Base-by-base conservation (phyloP, 2,113 vertebrate species). In the Fukomys damarensis region DNA sequence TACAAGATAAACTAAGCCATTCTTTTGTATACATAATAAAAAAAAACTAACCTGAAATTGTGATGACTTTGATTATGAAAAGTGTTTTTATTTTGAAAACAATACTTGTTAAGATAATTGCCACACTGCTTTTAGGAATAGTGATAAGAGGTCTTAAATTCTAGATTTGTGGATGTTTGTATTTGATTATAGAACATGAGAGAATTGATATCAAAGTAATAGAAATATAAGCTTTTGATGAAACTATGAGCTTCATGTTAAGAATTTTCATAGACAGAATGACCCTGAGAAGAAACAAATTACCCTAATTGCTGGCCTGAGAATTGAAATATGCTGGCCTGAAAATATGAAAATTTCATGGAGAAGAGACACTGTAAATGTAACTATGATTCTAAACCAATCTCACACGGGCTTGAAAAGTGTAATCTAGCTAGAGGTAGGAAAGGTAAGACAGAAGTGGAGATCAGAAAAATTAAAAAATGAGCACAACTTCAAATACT, bases 81-180 rank as follows among this genome's bases (percentile, higher is more conserved):
- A 83, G 4, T 49, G 38, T 46, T 79, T 91, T 85, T 59, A 61
- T 59, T 88, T 93, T 72, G 11, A 94, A 95, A 93, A 59, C 79
- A 2, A 74, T 56, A 35, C 49, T 91, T 1, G 61, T 77, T 65
- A 87, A 54, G 10, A 43, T 43, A 87, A 74, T 46, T 93, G 24
- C 11, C 19, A 66, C 1, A 12, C 26, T 56, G 12, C 28, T n/a
- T 86, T 72, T n/a, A 41, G 7, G n/a, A 56, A n/a, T 46, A 84
- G 7, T 86, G 17, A 22, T 26, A 89, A 32, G 16, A 38, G 24
- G 30, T 91, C n/a, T 35, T 91, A 26, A 9, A 22, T 93, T 96
- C 38, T 35, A 66, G 46, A 88, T 93, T 84, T 88, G 35, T 93
- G 61, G 17, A 13, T 94, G 35, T 74, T 84, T 86, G 1, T 68